Evolutionary conservation across 1,140 invertebrate species (phyloP), one percentile per base, ranked within the genome.

Genomic region (Drosophila pallidifrons): DNA sequence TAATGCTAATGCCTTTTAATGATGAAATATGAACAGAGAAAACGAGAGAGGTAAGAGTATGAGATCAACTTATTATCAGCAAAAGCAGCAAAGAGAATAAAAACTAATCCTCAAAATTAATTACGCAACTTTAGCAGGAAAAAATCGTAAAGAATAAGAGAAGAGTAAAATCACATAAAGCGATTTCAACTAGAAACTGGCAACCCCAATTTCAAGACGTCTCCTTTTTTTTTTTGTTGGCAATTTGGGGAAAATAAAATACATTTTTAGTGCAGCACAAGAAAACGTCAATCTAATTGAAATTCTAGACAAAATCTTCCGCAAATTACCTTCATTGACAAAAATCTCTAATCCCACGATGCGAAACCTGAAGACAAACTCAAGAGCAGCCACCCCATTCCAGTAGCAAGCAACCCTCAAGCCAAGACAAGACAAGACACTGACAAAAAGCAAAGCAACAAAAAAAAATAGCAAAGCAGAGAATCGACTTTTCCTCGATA

Each of bases 271-370:
- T 38, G 16, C 63, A 20, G 45, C 55, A 61, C 28, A 57, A 64
- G 67, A 79, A 79, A 85, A 77, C 71, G 82, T 87, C 82, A 90
- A 91, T 87, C 88, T 90, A 91, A 91, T 91, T 91, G 88, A 91
- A 91, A 91, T 91, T 91, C 86, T 91, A 90, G 88, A 91, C 88
- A 85, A 90, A 91, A 91, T 91, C 88, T 90, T 87, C 86, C 74
- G 86, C 82, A 90, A 91, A 91, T 91, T 91, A 91, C 86, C 86
- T 81, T 80, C 86, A 91, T 90, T 91, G 88, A 90, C 88, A 91
- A 91, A 91, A 91, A 87, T 90, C 86, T 82, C 86, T 87, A 91
- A 91, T 90, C 81, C 88, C 86, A 63, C 58, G 57, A 49, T 41
- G 47, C 58, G 79, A 72, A 82, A 82, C 79, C 71, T 65, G 60